A percentile compares a stretch with the other conserved stretches of the same genome.
These are phyloP conservation scores for Erpetoichthys calabaricus DNA, from an alignment of 2,797 vertebrate species.

Conservation along the genomic window DNA sequence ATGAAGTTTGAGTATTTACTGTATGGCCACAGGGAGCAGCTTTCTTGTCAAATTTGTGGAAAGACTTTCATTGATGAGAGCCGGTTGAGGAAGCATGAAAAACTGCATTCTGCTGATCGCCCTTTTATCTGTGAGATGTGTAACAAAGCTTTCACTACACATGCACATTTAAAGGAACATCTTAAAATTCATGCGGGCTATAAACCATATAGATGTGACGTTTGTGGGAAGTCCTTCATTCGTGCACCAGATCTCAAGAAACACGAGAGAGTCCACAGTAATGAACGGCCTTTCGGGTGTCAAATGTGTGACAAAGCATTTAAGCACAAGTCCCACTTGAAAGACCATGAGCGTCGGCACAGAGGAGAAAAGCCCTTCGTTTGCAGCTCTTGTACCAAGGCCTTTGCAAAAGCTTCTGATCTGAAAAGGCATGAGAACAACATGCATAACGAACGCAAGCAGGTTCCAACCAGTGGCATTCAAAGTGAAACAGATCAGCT, in stretches of 20 bases:
- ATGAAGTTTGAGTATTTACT: constrained; percentile 93
- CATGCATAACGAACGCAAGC: constrained; percentile 91
- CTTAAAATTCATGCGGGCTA: constrained; percentile 95
- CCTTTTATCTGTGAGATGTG: constrained; percentile 95
- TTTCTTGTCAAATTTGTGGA: constrained; percentile 78
- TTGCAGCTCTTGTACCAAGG: constrained; percentile 91
- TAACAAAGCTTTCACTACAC: constrained; percentile 91
- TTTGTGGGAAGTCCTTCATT: constrained; percentile 94
- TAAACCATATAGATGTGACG: constrained; percentile 91
- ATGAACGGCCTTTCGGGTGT: constrained; percentile 88
- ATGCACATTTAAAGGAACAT: constrained; percentile 94
- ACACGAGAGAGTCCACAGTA: constrained; percentile 93
- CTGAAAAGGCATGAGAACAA: constrained; percentile 95
- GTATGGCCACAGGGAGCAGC: constrained; percentile 83
- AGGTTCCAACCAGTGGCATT: constrained; percentile 74
- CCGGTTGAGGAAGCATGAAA: constrained; percentile 80
- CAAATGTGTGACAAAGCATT: constrained; percentile 97
- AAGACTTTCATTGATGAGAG: constrained; percentile 82
- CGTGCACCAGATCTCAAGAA: constrained; percentile 89
- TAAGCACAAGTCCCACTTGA: constrained; percentile 98
- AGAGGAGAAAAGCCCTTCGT: constrained; percentile 92
- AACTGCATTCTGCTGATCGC: constrained; percentile 84
- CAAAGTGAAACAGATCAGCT: constrained; percentile 89
- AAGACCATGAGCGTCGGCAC: constrained; percentile 92
- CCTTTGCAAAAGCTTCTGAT: constrained; percentile 95